phyloP scores from a whole-genome alignment of 2,113 vertebrate genomes.

The Neolamprologus fasciatus region DNA sequence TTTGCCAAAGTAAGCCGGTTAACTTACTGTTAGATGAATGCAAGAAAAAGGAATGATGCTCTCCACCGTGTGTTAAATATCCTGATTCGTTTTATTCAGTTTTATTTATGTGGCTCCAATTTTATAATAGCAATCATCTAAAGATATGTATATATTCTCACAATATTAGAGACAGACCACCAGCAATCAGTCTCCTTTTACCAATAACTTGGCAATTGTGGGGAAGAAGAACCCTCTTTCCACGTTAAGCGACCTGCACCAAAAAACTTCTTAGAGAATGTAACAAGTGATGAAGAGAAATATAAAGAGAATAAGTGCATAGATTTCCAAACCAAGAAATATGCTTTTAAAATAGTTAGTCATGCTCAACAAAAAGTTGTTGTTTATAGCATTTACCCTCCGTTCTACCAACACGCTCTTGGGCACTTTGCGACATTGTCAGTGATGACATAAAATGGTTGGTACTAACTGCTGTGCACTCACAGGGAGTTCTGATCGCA shows the following conservation, averaged over 20 bases:
- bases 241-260: accelerated
- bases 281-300: background rate
- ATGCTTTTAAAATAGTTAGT: background rate
- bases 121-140: background rate
- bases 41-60: background rate
- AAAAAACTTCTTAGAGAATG: background rate
- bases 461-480: background rate
- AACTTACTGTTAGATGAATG: background rate
- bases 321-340: background rate
- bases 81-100: background rate
- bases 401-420: background rate
- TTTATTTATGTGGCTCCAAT: background rate
- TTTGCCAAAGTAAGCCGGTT: background rate
- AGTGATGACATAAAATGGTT: background rate
- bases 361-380: background rate
- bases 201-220: background rate
- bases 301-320: background rate
- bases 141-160: background rate
- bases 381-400: background rate
- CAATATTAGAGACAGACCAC: background rate
- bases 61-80: background rate
- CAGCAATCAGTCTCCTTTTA: background rate
- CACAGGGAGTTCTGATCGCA: background rate
- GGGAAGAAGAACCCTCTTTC: background rate
- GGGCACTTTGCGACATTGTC: accelerated